These are phyloP conservation scores for Epirrhoe tristata DNA, from an alignment of 2,888 invertebrate species.

Conservation along the genomic window DNA sequence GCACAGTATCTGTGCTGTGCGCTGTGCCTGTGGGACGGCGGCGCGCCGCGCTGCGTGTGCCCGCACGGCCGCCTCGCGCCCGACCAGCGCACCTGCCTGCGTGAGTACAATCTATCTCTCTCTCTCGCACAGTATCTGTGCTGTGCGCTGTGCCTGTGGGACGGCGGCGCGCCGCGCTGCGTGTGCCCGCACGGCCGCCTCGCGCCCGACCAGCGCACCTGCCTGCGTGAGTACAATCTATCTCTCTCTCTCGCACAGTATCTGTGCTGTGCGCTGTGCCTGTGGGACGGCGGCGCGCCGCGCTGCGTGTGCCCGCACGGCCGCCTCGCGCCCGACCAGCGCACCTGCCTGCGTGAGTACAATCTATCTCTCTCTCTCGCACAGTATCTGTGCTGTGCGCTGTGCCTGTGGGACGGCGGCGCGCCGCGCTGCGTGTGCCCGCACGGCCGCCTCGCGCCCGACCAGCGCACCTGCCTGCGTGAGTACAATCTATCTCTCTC, in stretches of 20 bases:
- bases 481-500: slow-evolving; percentile 51
- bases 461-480: slow-evolving; percentile 88
- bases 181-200: slow-evolving; percentile 94
- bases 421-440: slow-evolving; percentile 91
- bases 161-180: slow-evolving; percentile 88
- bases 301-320: slow-evolving; percentile 95
- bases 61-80: slow-evolving; percentile 91
- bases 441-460: slow-evolving; percentile 89
- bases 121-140: not conserved
- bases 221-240: slow-evolving; percentile 80
- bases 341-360: slow-evolving; percentile 86
- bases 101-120: slow-evolving; percentile 60
- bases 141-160: slow-evolving; percentile 92
- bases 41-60: slow-evolving; percentile 90
- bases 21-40: slow-evolving; percentile 91
- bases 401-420: slow-evolving; percentile 91
- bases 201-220: slow-evolving; percentile 87
- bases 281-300: slow-evolving; percentile 88
- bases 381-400: no score
- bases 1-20: no score
- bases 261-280: slow-evolving; percentile 93
- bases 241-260: not conserved
- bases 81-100: slow-evolving; percentile 88
- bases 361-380: not conserved
- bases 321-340: slow-evolving; percentile 87